Evolutionary conservation across 1,140 invertebrate species (phyloP), one percentile per base, ranked within the genome.

Genomic region (Amyelois transitella): DNA sequence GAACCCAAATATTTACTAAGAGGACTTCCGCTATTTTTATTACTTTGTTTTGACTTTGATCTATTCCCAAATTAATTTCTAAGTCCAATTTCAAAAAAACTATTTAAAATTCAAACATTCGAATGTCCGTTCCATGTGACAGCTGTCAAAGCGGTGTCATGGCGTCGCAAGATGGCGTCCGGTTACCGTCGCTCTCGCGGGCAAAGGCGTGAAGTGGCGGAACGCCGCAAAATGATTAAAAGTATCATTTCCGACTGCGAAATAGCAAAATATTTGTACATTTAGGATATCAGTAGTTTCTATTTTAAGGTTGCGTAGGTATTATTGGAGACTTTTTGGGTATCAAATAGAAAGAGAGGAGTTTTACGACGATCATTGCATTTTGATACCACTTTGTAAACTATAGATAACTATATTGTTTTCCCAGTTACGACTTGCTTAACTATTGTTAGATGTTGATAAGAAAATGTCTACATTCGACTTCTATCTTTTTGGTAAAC

Each of bases 151-250:
- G 71, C 73, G 71, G 61, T 72, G 77, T 77, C 75, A 77, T 66
- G 75, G 66, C 74, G 62, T 58, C 67, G 69, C 72, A 77, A 72
- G 64, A 72, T 69, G 72, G 81, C 79, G 76, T 82, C 75, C 76
- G 76, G 77, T 82, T 77, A 77, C 81, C 64, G 79, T 74, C 74
- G 61, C 64, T 72, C 72, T 64, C 43, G 48, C 32, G 64, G 57
- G 59, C 69, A 61, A 25, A 21, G 62, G 64, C 74, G 70, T 74
- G 72, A 71, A 62, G 52, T 43, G 57, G 38, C 50, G 60, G 61
- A 61, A 63, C 54, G 38, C 38, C 43, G 65, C 72, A 77, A 77
- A 77, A 69, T 67, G 64, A 74, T 67, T 69, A 72, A 51, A 58
- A 77, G 71, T 70, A 69, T 69, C 60, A 65, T 77, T 73, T 79